These are phyloP conservation scores for Eupeodes luniger DNA, from an alignment of 2,888 invertebrate species.

Conservation along the genomic window DNA sequence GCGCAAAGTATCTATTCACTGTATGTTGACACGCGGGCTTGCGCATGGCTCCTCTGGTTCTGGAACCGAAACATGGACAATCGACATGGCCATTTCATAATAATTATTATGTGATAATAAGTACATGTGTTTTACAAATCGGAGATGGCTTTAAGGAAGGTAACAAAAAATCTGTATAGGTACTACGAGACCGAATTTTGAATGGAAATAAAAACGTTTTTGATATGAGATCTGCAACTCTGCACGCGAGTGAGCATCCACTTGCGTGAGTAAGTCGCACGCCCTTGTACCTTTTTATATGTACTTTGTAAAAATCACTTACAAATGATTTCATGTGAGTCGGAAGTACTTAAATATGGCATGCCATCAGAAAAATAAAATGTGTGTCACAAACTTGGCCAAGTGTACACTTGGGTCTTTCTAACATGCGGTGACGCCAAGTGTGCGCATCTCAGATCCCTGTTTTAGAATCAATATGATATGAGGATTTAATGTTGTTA, in stretches of 20 bases:
- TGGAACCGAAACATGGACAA: background rate
- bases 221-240: conserved; percentile 63
- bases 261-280: conserved; percentile 69
- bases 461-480: too few relatives aligned
- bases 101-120: conserved; percentile 73
- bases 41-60: background rate
- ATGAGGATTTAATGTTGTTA: too few relatives aligned
- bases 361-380: too few relatives aligned
- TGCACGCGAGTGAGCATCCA: conserved; percentile 54
- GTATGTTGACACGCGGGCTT: conserved; percentile 20
- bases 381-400: too few relatives aligned
- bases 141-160: conserved; percentile 27
- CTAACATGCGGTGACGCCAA: too few relatives aligned
- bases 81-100: conserved; percentile 50
- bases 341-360: too few relatives aligned
- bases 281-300: background rate
- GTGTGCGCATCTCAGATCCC: too few relatives aligned
- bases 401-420: too few relatives aligned
- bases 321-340: background rate
- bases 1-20: background rate
- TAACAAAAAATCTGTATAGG: conserved; percentile 22
- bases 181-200: conserved; percentile 45
- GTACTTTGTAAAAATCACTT: background rate
- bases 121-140: conserved; percentile 69
- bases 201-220: conserved; percentile 63